Base-by-base conservation (phyloP, 2,888 invertebrate species). In the Scaptomyza tumidula region DNA sequence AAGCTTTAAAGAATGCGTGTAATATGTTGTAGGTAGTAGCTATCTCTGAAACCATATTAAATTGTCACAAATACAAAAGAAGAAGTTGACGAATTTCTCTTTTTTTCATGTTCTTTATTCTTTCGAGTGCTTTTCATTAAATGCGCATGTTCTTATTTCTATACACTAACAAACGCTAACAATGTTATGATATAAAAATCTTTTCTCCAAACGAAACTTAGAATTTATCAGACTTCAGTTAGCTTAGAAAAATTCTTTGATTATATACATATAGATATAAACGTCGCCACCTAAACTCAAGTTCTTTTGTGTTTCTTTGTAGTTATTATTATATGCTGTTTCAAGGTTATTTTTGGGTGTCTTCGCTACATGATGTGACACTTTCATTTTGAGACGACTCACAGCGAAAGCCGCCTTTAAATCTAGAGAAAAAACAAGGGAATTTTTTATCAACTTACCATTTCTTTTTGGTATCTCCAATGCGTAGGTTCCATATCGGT, bases 261-360 rank as follows among this genome's bases (percentile, higher is more conserved):
- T 24, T 24, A 14, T 48, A 16, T 7, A n/a, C n/a, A n/a, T n/a
- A n/a, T n/a, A n/a, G n/a, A n/a, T n/a, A 4, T 4, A 14, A 31
- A 24, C 48, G 16, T 7, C 48, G 48, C 6, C 48, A 11, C 14
- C 11, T 16, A 13, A 4, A 31, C n/a, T 13, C 0, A 1, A 16
- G 31, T 35, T 50, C n/a, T 37, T 50, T 24, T 35, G n/a, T 49
- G 33, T 10, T n/a, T 13, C 5, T n/a, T 37, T 13, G n/a, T 35
- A n/a, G n/a, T n/a, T 50, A 10, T 19, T n/a, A 52, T 52, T 70
- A n/a, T n/a, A n/a, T n/a, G n/a, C n/a, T 37, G 65, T 73, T 78
- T 86, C 80, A 86, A 86, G 88, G 84, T 80, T 88, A 80, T 49
- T 82, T 80, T 70, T 58, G 67, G 70, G 72, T 57, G 64, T 64